A percentile compares a stretch with the other conserved stretches of the same genome.
These are phyloP conservation scores for Eidolon dupreanum DNA, from an alignment of 2,797 vertebrate genomes.

Conservation along the genomic window DNA sequence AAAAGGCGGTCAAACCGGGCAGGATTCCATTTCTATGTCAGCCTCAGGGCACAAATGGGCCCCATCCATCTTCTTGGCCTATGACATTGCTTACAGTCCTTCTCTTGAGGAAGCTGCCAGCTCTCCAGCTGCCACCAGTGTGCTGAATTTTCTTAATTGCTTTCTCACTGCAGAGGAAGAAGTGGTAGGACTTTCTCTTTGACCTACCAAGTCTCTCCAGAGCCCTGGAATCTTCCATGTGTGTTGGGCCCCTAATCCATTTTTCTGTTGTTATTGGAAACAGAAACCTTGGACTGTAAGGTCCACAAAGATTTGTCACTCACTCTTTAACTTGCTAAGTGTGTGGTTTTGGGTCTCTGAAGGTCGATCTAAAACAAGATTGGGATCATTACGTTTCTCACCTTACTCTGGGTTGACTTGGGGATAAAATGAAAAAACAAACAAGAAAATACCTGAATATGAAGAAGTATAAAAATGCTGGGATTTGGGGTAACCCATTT, in stretches of 20 bases:
- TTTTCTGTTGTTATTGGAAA: neutral
- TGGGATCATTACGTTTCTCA: neutral
- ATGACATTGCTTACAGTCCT: constrained; percentile 56
- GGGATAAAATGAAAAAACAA: neutral
- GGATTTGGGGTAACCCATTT: neutral
- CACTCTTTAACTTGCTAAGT: neutral
- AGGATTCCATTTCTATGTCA: constrained; percentile 59
- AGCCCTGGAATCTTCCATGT: neutral
- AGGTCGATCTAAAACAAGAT: neutral
- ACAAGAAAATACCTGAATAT: neutral
- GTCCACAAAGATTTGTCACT: neutral
- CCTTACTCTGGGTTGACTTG: neutral
- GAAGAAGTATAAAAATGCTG: neutral
- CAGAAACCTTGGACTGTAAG: neutral
- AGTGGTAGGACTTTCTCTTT: neutral
- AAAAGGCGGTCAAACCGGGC: constrained; percentile 52
- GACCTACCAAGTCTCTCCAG: neutral
- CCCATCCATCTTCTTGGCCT: constrained; percentile 66
- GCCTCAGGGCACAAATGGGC: constrained; percentile 21
- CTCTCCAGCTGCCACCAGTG: constrained; percentile 24
- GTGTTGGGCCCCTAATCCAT: neutral
- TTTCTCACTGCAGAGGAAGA: constrained; percentile 25
- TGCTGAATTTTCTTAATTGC: constrained; percentile 27
- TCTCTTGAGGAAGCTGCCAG: constrained; percentile 50
- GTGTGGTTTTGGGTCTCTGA: neutral